Evolutionary conservation across 1,140 invertebrate species (phyloP).

Genomic region (Chionoecetes opilio): DNA sequence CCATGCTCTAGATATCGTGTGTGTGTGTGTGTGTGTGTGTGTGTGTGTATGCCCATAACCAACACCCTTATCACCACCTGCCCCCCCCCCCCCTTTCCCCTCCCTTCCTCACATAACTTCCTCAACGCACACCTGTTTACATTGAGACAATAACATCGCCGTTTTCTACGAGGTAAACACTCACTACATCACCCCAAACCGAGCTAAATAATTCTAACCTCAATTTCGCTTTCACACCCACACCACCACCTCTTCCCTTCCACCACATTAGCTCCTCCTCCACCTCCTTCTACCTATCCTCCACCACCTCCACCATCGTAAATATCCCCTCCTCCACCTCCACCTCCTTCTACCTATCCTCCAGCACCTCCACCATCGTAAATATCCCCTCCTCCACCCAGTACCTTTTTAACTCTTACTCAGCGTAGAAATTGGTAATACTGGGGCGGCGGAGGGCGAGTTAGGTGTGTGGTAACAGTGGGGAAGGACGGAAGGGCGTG

Average conservation of each 20-base stretch:
- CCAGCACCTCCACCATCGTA: neutral
- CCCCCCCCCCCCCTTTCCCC: too few relatives aligned
- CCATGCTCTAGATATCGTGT: neutral
- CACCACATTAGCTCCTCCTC: too few relatives aligned
- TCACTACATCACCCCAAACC: neutral
- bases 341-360: neutral
- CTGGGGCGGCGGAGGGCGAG: neutral
- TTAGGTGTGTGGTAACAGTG: neutral
- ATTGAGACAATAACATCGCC: neutral
- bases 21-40: conserved; percentile 8
- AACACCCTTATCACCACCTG: neutral
- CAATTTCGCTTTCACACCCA: too few relatives aligned
- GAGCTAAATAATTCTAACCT: neutral
- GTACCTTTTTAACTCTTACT: neutral
- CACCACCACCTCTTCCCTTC: too few relatives aligned
- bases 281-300: too few relatives aligned
- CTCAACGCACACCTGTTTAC: neutral
- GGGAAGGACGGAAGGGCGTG: too few relatives aligned
- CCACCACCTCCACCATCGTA: too few relatives aligned
- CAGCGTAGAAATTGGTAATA: conserved; percentile 1
- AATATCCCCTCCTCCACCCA: neutral
- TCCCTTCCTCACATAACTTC: neutral
- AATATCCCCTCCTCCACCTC: neutral
- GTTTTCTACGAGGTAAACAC: neutral
- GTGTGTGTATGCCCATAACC: neutral